Percentiles rank a stretch among this genome's conserved stretches.
These are phyloP conservation scores for Panzeria rudis DNA, from an alignment of 2,888 invertebrate genomes.

Conservation along the genomic window DNA sequence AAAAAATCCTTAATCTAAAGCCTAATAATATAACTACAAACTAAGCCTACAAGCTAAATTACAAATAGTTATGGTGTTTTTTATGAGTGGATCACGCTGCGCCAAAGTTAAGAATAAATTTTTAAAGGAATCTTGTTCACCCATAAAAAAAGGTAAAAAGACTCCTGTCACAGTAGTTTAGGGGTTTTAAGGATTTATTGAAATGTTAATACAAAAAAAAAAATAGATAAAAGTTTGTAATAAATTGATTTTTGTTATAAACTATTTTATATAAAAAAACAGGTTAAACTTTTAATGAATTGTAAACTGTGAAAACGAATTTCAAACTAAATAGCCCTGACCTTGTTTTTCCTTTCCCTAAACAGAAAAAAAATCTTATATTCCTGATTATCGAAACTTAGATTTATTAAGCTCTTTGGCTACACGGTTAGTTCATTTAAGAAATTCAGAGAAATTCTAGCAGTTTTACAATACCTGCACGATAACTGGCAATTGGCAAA, in stretches of 20 bases:
- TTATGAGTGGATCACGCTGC: conserved; percentile 78
- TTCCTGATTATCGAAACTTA: conserved; percentile 5
- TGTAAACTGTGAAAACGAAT: neutral
- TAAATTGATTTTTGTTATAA: neutral
- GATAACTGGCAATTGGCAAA: neutral
- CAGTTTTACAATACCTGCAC: neutral
- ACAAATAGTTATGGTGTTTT: conserved; percentile 53
- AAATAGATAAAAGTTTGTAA: neutral
- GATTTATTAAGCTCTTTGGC: conserved; percentile 4
- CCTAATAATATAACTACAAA: conserved; percentile 59
- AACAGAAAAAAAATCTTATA: neutral
- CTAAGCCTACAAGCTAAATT: conserved; percentile 55
- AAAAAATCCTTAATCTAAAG: conserved; percentile 52
- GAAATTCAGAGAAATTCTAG: neutral
- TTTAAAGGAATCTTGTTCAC: conserved; percentile 60
- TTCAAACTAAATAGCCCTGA: neutral
- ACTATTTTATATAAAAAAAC: neutral
- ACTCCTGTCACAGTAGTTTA: conserved; percentile 66
- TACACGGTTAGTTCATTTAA: neutral
- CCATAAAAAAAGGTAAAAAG: neutral
- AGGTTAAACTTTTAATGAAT: neutral
- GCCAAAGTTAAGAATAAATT: conserved; percentile 74
- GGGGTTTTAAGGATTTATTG: conserved; percentile 50
- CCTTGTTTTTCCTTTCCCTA: conserved; percentile 30
- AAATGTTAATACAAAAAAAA: neutral